phyloP scores from a whole-genome alignment of 1,140 invertebrate genomes.

The Archivesica marissinica region DNA sequence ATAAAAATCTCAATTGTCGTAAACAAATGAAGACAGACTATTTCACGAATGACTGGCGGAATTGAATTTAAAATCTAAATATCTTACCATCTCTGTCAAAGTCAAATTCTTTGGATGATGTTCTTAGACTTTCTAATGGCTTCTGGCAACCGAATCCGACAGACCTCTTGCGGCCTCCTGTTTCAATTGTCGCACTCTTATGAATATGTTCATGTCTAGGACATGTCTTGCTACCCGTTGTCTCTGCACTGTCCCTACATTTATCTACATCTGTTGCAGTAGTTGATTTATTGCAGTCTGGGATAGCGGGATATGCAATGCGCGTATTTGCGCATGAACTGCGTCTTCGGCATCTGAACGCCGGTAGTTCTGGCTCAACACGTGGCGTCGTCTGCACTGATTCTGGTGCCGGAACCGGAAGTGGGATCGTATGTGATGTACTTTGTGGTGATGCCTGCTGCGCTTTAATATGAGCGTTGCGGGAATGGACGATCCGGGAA shows the following conservation, averaged over 20 bases:
- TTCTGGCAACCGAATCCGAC: not conserved
- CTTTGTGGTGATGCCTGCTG: not conserved
- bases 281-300: not conserved
- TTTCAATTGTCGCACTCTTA: not conserved
- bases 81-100: not conserved
- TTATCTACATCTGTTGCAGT: too few species aligned
- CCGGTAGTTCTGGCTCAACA: too few species aligned
- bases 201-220: not conserved
- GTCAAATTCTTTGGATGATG: not conserved
- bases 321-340: not conserved
- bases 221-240: not conserved
- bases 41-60: not conserved
- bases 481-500: not conserved
- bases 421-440: not conserved
- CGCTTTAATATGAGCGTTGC: not conserved
- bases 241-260: too few species aligned
- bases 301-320: not conserved
- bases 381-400: too few species aligned
- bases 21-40: too few species aligned
- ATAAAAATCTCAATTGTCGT: too few species aligned
- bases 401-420: not conserved
- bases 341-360: not conserved
- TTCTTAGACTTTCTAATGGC: not conserved
- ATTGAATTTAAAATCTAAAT: not conserved
- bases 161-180: not conserved